phyloP scores from a whole-genome alignment of 2,797 vertebrate species.

The Coranthus polyacanthus region DNA sequence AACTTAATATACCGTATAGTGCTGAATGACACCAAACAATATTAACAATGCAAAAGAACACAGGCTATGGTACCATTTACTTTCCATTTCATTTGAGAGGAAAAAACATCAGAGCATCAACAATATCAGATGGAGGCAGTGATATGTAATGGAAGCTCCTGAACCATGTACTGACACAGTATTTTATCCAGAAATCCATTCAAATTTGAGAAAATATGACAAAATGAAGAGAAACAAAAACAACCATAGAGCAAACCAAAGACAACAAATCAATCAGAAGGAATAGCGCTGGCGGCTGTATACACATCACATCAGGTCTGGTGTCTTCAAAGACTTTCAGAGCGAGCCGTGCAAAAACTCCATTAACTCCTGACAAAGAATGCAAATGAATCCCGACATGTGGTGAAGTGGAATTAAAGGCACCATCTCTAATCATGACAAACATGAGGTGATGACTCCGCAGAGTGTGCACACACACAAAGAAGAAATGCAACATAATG shows the following conservation, averaged over 20 bases:
- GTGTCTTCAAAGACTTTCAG: conserved; percentile 99
- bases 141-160: conserved; percentile 63
- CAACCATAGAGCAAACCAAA: conserved; percentile 74
- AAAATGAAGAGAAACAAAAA: conserved; percentile 71
- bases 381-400: conserved; percentile 99
- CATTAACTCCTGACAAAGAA: conserved; percentile 99
- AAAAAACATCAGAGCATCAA: conserved; percentile 29
- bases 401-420: conserved; percentile 99
- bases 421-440: conserved; percentile 99
- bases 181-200: conserved; percentile 66
- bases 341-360: conserved; percentile 94
- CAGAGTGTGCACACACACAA: conserved; percentile 36
- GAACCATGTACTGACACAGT: conserved; percentile 46
- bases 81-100: conserved; percentile 29
- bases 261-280: conserved; percentile 94
- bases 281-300: conserved; percentile 96
- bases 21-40: conserved; percentile 33
- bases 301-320: conserved; percentile 98
- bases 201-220: conserved; percentile 70
- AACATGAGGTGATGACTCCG: conserved; percentile 87
- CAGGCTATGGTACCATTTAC: conserved; percentile 3
- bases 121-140: conserved; percentile 58
- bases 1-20: neutral
- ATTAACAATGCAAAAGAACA: conserved; percentile 27
- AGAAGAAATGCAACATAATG: conserved; percentile 33